Evolutionary conservation across 2,888 invertebrate genomes (phyloP).

Genomic region (Pristionchus exspectatus): DNA sequence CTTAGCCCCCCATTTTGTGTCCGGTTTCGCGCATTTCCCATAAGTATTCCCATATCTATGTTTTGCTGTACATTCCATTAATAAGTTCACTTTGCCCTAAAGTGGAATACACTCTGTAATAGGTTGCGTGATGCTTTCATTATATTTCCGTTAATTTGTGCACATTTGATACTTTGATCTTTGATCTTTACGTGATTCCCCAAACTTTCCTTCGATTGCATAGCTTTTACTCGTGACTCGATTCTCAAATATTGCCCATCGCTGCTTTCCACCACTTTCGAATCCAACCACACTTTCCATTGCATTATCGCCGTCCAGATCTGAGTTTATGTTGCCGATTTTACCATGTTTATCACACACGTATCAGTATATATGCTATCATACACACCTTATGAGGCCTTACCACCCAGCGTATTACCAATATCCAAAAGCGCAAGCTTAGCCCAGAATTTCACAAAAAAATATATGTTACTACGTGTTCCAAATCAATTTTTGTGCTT

Average conservation of each 20-base stretch:
- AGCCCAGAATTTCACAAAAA: conserved; percentile 40
- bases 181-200: not conserved
- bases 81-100: conserved; percentile 28
- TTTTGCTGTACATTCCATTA: conserved; percentile 31
- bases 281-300: not conserved
- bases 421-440: not conserved
- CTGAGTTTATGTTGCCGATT: conserved; percentile 18
- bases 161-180: not conserved
- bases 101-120: not conserved
- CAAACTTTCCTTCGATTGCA: not conserved
- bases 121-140: not conserved
- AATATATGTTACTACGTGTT: conserved; percentile 17
- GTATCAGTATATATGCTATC: conserved; percentile 4
- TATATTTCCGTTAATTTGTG: not conserved
- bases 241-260: conserved; percentile 31
- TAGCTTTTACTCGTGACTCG: conserved; percentile 9
- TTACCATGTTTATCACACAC: not conserved
- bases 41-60: conserved; percentile 5
- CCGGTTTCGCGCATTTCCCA: not conserved
- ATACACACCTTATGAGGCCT: not conserved
- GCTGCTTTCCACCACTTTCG: not conserved
- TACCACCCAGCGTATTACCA: not conserved
- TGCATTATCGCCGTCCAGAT: conserved; percentile 24
- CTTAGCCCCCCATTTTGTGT: not conserved
- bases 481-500: not conserved